Evolutionary conservation across 35 echinoderm and acorn worm species (phyloP).

Genomic region (Lytechinus pictus): DNA sequence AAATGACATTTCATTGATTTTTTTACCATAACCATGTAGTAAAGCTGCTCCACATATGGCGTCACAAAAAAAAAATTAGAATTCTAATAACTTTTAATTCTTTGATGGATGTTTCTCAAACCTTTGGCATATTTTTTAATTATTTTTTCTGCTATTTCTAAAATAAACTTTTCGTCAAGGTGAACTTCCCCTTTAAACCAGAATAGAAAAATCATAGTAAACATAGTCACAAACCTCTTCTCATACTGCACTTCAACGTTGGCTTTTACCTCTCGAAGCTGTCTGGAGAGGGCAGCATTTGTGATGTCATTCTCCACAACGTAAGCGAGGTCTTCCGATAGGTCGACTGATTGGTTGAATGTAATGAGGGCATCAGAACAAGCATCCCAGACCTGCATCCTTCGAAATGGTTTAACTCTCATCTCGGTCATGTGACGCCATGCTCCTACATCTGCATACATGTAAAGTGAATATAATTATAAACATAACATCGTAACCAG

Average conservation of each 20-base stretch:
- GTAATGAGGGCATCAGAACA: constrained; percentile 95
- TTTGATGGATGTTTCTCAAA: too few species aligned
- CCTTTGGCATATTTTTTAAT: too few species aligned
- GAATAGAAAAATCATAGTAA: too few species aligned
- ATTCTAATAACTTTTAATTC: too few species aligned
- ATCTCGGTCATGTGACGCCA: constrained; percentile 80
- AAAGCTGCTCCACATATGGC: too few species aligned
- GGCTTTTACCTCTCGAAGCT: constrained; percentile 54
- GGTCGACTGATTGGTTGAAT: constrained; percentile 76
- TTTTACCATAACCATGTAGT: too few species aligned
- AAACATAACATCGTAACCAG: too few species aligned
- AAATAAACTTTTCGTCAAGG: too few species aligned
- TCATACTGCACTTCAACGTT: constrained; percentile 82
- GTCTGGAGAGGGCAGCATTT: constrained; percentile 66
- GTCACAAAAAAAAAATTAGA: too few species aligned
- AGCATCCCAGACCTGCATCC: constrained; percentile 99
- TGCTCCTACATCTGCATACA: constrained; percentile 76
- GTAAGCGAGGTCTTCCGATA: constrained; percentile 76
- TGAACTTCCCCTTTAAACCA: too few species aligned
- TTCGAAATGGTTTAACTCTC: constrained; percentile 73
- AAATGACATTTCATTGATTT: too few species aligned
- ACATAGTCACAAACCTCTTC: neutral
- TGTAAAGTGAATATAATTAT: neutral
- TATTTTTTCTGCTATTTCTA: too few species aligned
- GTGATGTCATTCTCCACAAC: constrained; percentile 96